A percentile compares a stretch with the other conserved stretches of the same genome.
These are phyloP conservation scores for Enteromius paludinosus DNA, from an alignment of 2,797 vertebrate genomes.

Conservation along the genomic window DNA sequence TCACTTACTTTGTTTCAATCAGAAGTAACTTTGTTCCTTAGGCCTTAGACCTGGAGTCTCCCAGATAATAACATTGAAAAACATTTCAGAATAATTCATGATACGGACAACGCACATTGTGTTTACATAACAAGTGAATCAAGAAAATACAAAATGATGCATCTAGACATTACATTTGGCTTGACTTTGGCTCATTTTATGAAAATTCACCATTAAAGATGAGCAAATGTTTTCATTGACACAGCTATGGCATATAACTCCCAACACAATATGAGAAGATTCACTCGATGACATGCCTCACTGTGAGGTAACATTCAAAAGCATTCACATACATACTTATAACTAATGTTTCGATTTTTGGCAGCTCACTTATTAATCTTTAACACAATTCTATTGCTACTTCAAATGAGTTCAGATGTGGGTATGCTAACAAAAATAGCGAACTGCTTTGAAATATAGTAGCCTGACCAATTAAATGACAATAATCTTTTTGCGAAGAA, in stretches of 20 bases:
- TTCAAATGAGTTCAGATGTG: conserved; percentile 19
- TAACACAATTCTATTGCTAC: background rate
- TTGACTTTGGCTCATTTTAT: conserved; percentile 56
- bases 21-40: conserved; percentile 46
- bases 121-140: conserved; percentile 38
- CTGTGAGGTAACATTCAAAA: conserved; percentile 60
- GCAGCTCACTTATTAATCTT: conserved; percentile 14
- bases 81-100: conserved; percentile 9
- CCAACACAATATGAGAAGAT: conserved; percentile 36
- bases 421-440: conserved; percentile 30
- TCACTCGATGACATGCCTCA: conserved; percentile 55
- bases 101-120: conserved; percentile 12
- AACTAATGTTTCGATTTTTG: background rate
- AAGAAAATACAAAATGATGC: conserved; percentile 43
- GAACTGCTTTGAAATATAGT: conserved; percentile 5
- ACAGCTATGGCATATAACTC: background rate
- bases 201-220: conserved; percentile 45
- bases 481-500: background rate
- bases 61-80: conserved; percentile 26
- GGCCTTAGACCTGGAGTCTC: conserved; percentile 13
- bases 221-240: conserved; percentile 15
- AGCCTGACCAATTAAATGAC: background rate
- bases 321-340: conserved; percentile 41
- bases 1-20: conserved; percentile 13
- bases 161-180: conserved; percentile 48